Evolutionary conservation across 2,797 vertebrate genomes (phyloP).

Genomic region (Thaleichthys pacificus): DNA sequence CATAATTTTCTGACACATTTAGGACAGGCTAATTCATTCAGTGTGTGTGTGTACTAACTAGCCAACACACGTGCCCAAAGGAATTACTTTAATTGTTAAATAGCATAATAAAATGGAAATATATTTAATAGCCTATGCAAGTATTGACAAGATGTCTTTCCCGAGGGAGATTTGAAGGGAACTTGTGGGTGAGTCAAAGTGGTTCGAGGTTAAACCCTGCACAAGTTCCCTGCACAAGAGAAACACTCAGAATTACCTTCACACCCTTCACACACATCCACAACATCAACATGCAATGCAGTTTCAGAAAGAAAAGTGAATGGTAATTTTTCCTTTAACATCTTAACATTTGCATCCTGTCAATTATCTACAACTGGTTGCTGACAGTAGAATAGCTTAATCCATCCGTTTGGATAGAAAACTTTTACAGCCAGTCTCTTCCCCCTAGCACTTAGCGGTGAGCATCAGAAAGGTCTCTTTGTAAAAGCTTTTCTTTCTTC

Average conservation of each 20-base stretch:
- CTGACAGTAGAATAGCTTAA: conserved; percentile 4
- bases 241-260: neutral
- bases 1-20: conserved; percentile 60
- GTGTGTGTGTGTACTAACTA: no score
- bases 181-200: no score
- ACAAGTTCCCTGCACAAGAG: neutral
- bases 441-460: neutral
- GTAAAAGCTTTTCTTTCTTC: neutral
- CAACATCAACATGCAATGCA: neutral
- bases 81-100: no score
- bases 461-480: conserved; percentile 10
- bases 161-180: no score
- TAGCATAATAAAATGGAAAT: no score
- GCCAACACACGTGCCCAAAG: no score
- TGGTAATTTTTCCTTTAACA: neutral
- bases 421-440: conserved; percentile 4
- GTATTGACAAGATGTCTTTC: no score
- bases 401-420: conserved; percentile 7
- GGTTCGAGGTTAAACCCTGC: no score
- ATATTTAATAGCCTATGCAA: no score
- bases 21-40: no score
- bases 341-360: conserved; percentile 10
- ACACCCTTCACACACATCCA: neutral
- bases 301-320: neutral
- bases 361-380: neutral